Evolutionary conservation across 1,140 invertebrate species (phyloP), one percentile per base, ranked within the genome.

Genomic region (Drosophila mauritiana): DNA sequence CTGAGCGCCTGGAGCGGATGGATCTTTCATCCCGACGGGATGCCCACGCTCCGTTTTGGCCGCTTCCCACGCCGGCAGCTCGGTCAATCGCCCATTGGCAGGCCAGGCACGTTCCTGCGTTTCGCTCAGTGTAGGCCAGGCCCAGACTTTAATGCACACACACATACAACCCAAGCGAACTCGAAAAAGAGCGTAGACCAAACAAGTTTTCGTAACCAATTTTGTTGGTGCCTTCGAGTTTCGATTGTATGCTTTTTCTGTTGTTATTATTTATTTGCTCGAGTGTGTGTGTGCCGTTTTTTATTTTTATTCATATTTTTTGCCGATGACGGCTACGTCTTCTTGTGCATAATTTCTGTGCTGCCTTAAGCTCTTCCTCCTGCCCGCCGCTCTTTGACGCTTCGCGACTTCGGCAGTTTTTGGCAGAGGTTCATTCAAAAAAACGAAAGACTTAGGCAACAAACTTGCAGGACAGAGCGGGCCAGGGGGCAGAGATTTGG

Each of bases 371-470:
- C 20, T 17, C 62, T 48, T 17, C 49, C 63, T 75, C 34, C 64
- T 65, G 42, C 46, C 62, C 58, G 49, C 48, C 43, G 39, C 73
- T 63, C 48, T 37, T 42, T 1, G 15, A 40, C 45, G 25, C 40
- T 53, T 34, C 42, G 15, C 17, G 20, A 13, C 55, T 53, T 11
- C 3, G 11, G 11, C 20, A 72, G 65, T 52, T 70, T 82, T 86
- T 73, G 58, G 70, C 75, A 81, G 75, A 89, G 89, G 86, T 83
- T 83, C 83, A 88, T 88, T 89, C 80, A 88, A 88, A 88, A 82
- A 88, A 75, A 34, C 80, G 72, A 88, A 88, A 79, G 85, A 88
- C 83, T 88, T 88, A 89, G 65, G 83, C 84, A 88, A 83, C 80
- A 88, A 88, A 88, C 84, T 83, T 51, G 59, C 75, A 69, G 75